Percentiles rank a stretch among this genome's conserved stretches.
These are phyloP conservation scores for Chrysaora quinquecirrha DNA, from an alignment of 30 jellyfish, hydroid and myxozoan genomes.

Conservation along the genomic window DNA sequence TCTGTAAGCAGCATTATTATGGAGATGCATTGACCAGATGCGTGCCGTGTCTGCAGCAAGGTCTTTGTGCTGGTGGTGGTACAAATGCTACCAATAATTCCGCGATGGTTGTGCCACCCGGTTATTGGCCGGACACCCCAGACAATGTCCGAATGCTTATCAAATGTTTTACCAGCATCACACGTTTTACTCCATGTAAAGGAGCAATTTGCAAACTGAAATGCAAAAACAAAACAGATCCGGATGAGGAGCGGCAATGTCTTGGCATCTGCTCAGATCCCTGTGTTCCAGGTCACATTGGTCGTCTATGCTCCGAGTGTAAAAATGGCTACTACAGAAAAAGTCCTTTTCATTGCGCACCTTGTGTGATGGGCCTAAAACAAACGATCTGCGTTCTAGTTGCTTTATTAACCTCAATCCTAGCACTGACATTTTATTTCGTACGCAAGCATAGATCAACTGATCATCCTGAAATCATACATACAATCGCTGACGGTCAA, in stretches of 20 bases:
- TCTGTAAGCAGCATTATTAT: constrained; percentile 78
- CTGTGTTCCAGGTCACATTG: constrained; percentile 94
- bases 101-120: constrained; percentile 89
- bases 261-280: constrained; percentile 76
- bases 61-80: constrained; percentile 84
- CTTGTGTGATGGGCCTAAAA: constrained; percentile 92
- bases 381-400: constrained; percentile 87
- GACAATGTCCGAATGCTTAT: constrained; percentile 60
- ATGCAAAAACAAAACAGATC: constrained; percentile 79
- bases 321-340: constrained; percentile 88
- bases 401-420: constrained; percentile 84
- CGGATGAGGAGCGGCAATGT: constrained; percentile 80
- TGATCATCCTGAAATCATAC: constrained; percentile 38
- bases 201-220: constrained; percentile 84
- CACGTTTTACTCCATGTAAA: constrained; percentile 94
- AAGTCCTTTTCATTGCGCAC: constrained; percentile 96
- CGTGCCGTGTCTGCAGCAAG: constrained; percentile 85
- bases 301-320: constrained; percentile 97
- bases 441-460: constrained; percentile 86
- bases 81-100: constrained; percentile 74
- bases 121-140: constrained; percentile 98
- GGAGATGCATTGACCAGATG: constrained; percentile 91
- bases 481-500: constrained; percentile 87
- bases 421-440: constrained; percentile 81
- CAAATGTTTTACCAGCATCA: constrained; percentile 86